Conservation (phyloP, 2,888 invertebrate species). For the Abrostola triplasia region DNA sequence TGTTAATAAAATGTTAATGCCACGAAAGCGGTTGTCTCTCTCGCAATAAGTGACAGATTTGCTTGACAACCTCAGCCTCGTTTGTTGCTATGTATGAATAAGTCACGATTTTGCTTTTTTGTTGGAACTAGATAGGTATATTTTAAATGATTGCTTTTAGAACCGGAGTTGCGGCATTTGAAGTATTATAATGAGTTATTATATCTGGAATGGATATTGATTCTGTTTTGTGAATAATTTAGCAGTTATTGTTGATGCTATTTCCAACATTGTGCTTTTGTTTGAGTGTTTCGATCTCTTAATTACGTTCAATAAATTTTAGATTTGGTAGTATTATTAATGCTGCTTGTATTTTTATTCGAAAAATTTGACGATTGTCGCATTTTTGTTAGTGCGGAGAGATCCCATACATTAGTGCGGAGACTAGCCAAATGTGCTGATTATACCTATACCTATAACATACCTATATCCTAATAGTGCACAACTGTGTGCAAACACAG, state of each 20-base stretch:
- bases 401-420: no score
- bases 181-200: slow-evolving; percentile 58
- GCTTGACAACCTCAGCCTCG: slow-evolving; percentile 84
- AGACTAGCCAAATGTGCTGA: no score
- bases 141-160: slow-evolving; percentile 58
- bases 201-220: slow-evolving; percentile 37
- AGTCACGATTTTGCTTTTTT: slow-evolving; percentile 86
- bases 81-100: slow-evolving; percentile 83
- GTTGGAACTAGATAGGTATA: slow-evolving; percentile 61
- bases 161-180: slow-evolving; percentile 54
- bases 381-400: no score
- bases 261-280: slow-evolving; percentile 4
- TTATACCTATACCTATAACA: no score
- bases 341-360: no score
- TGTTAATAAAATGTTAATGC: slow-evolving; percentile 88
- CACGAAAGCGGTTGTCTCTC: slow-evolving; percentile 80
- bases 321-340: no score
- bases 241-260: slow-evolving; percentile 12
- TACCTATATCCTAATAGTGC: no score
- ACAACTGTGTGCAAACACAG: no score
- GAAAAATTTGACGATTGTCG: no score
- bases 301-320: no score
- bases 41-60: slow-evolving; percentile 87
- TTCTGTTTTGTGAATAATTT: slow-evolving; percentile 42
- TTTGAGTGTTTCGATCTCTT: no score